Evolutionary conservation across 2,888 invertebrate species (phyloP), one percentile per base, ranked within the genome.

Genomic region (Gortyna flavago): DNA sequence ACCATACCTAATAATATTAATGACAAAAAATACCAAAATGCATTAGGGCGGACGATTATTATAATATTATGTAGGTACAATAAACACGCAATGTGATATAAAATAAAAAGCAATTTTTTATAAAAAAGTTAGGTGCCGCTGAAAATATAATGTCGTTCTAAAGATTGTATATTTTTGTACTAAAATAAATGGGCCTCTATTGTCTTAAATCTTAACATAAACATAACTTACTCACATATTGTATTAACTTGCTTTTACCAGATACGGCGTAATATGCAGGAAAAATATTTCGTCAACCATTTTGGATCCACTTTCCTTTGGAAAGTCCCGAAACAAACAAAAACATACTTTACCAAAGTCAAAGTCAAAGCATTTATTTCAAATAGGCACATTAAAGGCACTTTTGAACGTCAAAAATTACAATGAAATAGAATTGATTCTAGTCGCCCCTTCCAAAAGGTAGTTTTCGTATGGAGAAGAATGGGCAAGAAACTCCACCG

Each of bases 201-300:
- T 74, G 35, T 64, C 81, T 68, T 75, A 81, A 85, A 75, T 85
- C 85, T 71, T 44, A 75, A 67, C 44, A 59, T 54, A 59, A 85
- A 81, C 59, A 82, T 54, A 25, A 66, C 68, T 84, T 72, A 61
- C 62, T 70, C 41, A 44, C 48, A 59, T 64, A 29, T 72, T 62
- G 32, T 29, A 57, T 84, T 68, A 61, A 75, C 38, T 54, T 75
- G 61, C 75, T 81, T 85, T 85, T 72, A 72, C 21, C 66, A 65
- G 32, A 48, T 48, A 72, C 6, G 38, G 21, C 6, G 41, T 79
- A 83, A 68, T 41, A 61, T 62, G 41, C 13, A 70, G 41, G 69
- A 66, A 64, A 71, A 82, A 84, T 80, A 80, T 80, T 83, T 70
- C 21, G 66, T 44, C 25, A 54, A 25, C 16, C 21, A 35, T 83